Evolutionary conservation across 2,888 invertebrate genomes (phyloP), one percentile per base, ranked within the genome.

Genomic region (Amphipyra tragopoginis): DNA sequence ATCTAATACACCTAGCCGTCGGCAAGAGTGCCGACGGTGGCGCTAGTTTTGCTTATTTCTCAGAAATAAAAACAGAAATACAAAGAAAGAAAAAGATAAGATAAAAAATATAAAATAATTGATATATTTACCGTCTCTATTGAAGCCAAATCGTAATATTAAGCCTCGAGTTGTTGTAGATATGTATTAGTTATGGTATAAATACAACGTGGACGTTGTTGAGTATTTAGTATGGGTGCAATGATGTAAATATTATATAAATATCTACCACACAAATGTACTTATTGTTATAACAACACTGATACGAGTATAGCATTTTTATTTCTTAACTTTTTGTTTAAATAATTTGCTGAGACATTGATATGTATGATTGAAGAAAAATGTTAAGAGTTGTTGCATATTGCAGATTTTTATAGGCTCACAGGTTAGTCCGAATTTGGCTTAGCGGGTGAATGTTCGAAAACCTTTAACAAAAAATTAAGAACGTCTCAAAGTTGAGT

Each of bases 211-310:
- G 56, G 8, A 51, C 38, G 52, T 49, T 40, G 48, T 51, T 33
- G 59, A 68, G 63, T 65, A 68, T 74, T 66, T 67, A 70, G 64
- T 48, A 40, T 72, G 66, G 78, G 78, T 79, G 80, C 78, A 77
- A 77, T 75, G 72, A 58, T 85, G 85, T 86, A 85, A 77, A 86
- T 86, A 85, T 77, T 73, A 66, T 73, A 66, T 57, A 72, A 68
- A 43, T 65, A 55, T 59, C 54, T 49, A 55, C 10, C 21, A 58
- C 47, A 50, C 44, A 44, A 57, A 55, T 62, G 63, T 65, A 75
- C 75, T 72, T 72, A 71, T 59, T 65, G 7, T 38, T 49, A 58
- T 47, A 61, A 53, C 3, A 44, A 44, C 34, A 33, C 47, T 40
- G 38, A 43, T 39, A 39, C 14, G 15, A 40, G 51, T 47, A 26